Conservation (phyloP, 2,113 vertebrate genomes). For the Sturnira hondurensis region DNA sequence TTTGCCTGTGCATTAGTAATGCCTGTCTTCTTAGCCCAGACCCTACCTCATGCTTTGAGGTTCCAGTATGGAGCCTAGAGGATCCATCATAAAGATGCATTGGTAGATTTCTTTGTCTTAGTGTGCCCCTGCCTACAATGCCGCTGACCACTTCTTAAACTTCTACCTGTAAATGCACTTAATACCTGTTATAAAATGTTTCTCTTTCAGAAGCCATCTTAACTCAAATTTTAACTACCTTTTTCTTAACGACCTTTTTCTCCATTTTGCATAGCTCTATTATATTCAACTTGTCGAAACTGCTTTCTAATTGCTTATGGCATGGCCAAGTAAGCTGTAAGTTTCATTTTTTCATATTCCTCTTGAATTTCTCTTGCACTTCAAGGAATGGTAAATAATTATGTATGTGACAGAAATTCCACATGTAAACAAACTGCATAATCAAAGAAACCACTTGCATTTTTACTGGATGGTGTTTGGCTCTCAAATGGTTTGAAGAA, state of each 20-base stretch:
- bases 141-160: not conserved
- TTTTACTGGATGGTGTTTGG: not conserved
- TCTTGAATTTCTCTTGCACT: constrained; percentile 23
- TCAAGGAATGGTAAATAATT: constrained; percentile 32
- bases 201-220: not conserved
- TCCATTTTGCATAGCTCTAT: not conserved
- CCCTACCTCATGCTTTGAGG: not conserved
- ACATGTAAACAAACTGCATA: not conserved
- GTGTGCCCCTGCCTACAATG: not conserved
- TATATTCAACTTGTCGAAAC: not conserved
- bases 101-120: not conserved
- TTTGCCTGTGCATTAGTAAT: not conserved
- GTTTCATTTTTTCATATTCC: not conserved
- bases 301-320: constrained; percentile 20
- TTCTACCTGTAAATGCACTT: not conserved
- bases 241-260: not conserved
- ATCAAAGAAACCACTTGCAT: not conserved
- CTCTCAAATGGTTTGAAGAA: not conserved
- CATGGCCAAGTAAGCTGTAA: constrained; percentile 14
- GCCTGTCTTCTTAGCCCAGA: not conserved
- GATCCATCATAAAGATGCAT: not conserved
- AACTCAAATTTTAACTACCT: too few species aligned
- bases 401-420: not conserved
- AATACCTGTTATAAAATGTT: not conserved
- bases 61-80: not conserved